Evolutionary conservation across 2,888 invertebrate genomes (phyloP).

Genomic region (Drosophila crucigera): DNA sequence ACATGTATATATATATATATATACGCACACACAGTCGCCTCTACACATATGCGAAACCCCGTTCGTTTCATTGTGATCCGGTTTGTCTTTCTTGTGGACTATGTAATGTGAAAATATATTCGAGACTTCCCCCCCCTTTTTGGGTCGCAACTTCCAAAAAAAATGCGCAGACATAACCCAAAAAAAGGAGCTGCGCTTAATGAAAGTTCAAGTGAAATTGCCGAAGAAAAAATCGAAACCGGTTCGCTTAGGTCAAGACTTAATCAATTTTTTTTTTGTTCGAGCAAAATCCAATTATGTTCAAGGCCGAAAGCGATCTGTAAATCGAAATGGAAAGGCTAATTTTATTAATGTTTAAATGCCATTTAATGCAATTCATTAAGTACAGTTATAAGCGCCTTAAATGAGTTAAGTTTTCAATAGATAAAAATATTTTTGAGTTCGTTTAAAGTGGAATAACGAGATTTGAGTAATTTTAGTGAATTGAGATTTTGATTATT

Average conservation of each 20-base stretch:
- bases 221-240: conserved; percentile 50
- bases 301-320: conserved; percentile 65
- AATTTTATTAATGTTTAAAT: conserved; percentile 11
- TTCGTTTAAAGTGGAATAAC: neutral
- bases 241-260: conserved; percentile 60
- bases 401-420: neutral
- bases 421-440: neutral
- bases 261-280: conserved; percentile 36
- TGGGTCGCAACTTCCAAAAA: conserved; percentile 7
- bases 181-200: conserved; percentile 57
- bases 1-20: neutral
- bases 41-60: conserved; percentile 13
- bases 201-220: conserved; percentile 79
- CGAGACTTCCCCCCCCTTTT: conserved; percentile 34
- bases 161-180: conserved; percentile 18
- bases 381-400: conserved; percentile 26
- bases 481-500: neutral
- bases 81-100: conserved; percentile 42
- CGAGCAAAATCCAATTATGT: conserved; percentile 57
- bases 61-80: conserved; percentile 47
- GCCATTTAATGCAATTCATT: conserved; percentile 14
- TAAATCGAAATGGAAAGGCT: conserved; percentile 51
- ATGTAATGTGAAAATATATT: conserved; percentile 46
- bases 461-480: neutral
- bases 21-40: neutral